Percentiles rank a stretch among this genome's conserved stretches.
These are phyloP conservation scores for Petrolisthes manimaculis DNA, from an alignment of 2,888 invertebrate genomes.

Conservation along the genomic window DNA sequence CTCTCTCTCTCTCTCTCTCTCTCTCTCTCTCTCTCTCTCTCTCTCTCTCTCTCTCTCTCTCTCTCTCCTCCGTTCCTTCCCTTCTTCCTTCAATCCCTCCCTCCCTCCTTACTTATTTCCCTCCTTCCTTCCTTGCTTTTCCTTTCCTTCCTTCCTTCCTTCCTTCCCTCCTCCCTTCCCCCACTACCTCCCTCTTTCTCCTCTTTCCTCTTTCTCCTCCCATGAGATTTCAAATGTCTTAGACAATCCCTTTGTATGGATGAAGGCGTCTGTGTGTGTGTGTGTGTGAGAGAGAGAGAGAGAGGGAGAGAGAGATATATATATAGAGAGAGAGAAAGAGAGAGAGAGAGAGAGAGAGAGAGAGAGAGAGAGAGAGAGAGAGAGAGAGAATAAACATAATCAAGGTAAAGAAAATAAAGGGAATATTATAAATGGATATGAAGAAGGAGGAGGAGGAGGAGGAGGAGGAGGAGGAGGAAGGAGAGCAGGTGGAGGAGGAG, in stretches of 20 bases:
- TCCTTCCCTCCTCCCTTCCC: background rate
- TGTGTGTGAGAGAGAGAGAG: too few relatives aligned
- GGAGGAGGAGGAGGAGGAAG: background rate
- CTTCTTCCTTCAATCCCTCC: conserved; percentile 8
- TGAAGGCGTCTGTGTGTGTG: background rate
- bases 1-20: background rate
- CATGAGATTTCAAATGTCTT: background rate
- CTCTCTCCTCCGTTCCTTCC: conserved; percentile 12
- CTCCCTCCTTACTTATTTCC: conserved; percentile 9
- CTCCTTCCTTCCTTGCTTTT: background rate
- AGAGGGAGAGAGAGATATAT: background rate
- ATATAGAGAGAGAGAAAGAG: background rate
- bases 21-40: background rate
- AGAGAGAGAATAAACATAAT: background rate
- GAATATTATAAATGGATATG: background rate
- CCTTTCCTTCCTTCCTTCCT: background rate
- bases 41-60: conserved; percentile 22
- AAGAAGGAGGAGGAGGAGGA: background rate
- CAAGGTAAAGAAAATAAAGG: background rate
- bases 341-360: background rate
- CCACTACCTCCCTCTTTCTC: background rate
- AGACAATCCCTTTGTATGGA: background rate
- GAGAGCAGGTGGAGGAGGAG: background rate
- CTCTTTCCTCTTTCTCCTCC: background rate
- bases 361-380: background rate